phyloP scores from a whole-genome alignment of 2,797 vertebrate species.

The Tenualosa thibaudeaui region DNA sequence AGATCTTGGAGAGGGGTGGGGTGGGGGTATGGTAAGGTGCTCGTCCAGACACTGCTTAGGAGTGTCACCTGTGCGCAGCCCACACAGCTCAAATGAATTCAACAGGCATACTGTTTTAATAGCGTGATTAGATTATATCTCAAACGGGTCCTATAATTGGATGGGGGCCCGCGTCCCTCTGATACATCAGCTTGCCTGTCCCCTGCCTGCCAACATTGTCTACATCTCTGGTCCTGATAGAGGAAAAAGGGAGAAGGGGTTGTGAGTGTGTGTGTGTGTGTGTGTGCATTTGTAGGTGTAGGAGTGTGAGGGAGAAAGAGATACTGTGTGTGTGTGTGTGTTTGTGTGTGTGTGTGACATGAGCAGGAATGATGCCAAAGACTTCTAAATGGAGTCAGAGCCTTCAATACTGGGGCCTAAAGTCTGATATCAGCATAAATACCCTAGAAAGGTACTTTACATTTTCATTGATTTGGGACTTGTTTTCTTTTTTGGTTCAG shows the following conservation, averaged over 20 bases:
- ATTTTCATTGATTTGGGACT: slow-evolving; percentile 7
- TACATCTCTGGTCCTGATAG: slow-evolving; percentile 43
- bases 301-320: background rate
- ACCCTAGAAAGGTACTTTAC: background rate
- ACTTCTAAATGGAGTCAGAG: slow-evolving; percentile 61
- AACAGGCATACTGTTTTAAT: slow-evolving; percentile 49
- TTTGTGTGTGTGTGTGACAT: slow-evolving; percentile 33
- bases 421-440: background rate
- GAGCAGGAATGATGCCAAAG: slow-evolving; percentile 62
- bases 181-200: slow-evolving; percentile 30
- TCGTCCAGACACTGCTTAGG: background rate
- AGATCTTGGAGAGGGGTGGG: too few species aligned
- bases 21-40: too few species aligned
- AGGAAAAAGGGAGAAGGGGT: slow-evolving; percentile 26
- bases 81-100: slow-evolving; percentile 40
- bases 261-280: too few species aligned
- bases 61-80: slow-evolving; percentile 24
- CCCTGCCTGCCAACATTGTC: slow-evolving; percentile 28
- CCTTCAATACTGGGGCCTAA: slow-evolving; percentile 49
- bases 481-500: background rate
- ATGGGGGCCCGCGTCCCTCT: background rate
- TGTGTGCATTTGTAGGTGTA: background rate
- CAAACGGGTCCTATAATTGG: slow-evolving; percentile 28
- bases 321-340: slow-evolving; percentile 15
- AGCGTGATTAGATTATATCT: slow-evolving; percentile 43